Percentiles rank a stretch among this genome's conserved stretches.
Evolutionary conservation across 2,113 vertebrate genomes (phyloP).

Genomic region (Melanocharis versteri): DNA sequence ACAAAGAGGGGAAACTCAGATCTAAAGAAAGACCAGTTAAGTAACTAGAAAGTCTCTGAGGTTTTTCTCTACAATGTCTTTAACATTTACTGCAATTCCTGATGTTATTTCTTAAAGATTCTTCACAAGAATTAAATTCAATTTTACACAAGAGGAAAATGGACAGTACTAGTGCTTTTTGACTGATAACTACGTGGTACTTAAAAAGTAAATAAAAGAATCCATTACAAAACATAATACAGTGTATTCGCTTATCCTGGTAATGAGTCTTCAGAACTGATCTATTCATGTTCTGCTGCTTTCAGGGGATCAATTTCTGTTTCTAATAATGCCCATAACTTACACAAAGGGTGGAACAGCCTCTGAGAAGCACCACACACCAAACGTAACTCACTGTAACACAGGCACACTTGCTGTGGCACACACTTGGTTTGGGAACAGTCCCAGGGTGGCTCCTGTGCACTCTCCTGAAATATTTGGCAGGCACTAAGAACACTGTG

Average conservation of each 20-base stretch:
- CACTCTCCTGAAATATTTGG: not conserved
- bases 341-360: not conserved
- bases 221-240: not conserved
- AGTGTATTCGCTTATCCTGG: not conserved
- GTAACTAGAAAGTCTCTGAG: not conserved
- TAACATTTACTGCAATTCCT: conserved; percentile 15
- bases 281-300: not conserved
- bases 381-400: not conserved
- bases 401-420: not conserved
- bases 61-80: not conserved
- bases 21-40: conserved; percentile 8
- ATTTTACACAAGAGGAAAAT: conserved; percentile 27
- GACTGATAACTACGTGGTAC: not conserved
- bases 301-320: not conserved
- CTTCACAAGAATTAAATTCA: conserved; percentile 33
- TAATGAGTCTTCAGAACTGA: conserved; percentile 2
- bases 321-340: not conserved
- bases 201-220: conserved; percentile 30
- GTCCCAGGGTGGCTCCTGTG: not conserved
- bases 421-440: not conserved
- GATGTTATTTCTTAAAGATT: conserved; percentile 20
- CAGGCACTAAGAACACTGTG: not conserved
- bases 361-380: not conserved
- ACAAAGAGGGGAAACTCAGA: not conserved
- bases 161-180: not conserved